Evolutionary conservation across 1,140 invertebrate species (phyloP), one percentile per base, ranked within the genome.

Genomic region (Zaprionus davidi): DNA sequence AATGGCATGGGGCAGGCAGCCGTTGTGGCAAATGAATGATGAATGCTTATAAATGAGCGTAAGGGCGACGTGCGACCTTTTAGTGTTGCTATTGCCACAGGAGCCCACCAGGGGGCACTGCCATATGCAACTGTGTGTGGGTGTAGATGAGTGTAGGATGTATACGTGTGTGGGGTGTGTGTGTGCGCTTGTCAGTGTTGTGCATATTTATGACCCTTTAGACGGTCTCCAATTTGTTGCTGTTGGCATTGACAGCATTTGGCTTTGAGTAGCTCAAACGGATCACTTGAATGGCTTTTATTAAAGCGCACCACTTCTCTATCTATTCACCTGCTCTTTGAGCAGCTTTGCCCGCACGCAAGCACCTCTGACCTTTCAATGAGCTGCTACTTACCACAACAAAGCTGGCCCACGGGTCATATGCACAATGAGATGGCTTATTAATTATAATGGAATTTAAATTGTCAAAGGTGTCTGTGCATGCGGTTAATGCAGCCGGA

Each of bases 31-130:
- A 80, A 83, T 88, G 80, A 87, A 81, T 88, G 85, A 88, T 88
- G 75, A 88, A 88, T 88, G 84, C 81, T 76, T 76, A 88, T 83
- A 78, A 88, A 88, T 80, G 84, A 88, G 84, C 78, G 63, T 71
- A 46, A 76, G 82, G 78, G 71, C 78, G 64, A 66, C 59, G 71
- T 60, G 78, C 69, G 82, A 84, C 82, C 82, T 85, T 79, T 76
- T 72, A 62, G 77, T 82, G 75, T 66, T 71, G 77, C 71, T 59
- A 73, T 63, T 73, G 68, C 68, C 71, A 46, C 38, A 57, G 57
- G 72, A 24, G 60, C 26, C 26, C 46, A 41, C 36, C 28, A 41
- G 57, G 41, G 76, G 72, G 49, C 58, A 44, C 56, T 65, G 75
- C 75, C 64, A 59, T 63, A 73, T 67, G 68, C 66, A 72, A 51